These are phyloP conservation scores for Isaurus tuberculatus DNA, from an alignment of 92 coral and sea anemone species.

Conservation along the genomic window DNA sequence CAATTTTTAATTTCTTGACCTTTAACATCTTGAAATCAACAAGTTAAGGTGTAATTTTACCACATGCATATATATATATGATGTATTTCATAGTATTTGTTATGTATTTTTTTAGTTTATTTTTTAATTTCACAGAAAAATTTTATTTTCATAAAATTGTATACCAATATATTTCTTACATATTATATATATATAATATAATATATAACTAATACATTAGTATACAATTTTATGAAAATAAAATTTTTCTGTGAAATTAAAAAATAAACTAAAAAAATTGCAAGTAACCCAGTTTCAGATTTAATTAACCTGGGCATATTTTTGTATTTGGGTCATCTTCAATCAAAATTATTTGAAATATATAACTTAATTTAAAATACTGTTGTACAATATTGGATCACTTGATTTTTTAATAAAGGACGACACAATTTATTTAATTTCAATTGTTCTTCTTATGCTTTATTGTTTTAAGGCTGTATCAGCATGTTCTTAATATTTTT, in stretches of 20 bases:
- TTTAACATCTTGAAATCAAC: conserved; percentile 1
- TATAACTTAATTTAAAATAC: background rate
- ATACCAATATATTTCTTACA: no score
- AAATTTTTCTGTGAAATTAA: conserved; percentile 1
- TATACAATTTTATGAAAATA: background rate
- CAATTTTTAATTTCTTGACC: conserved; percentile 2
- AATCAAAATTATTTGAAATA: conserved; percentile 1
- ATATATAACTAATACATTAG: background rate
- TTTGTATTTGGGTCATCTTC: conserved; percentile 5
- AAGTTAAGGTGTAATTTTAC: background rate
- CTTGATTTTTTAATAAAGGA: background rate
- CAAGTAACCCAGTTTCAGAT: background rate
- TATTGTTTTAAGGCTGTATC: background rate
- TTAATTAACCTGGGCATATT: conserved; percentile 3
- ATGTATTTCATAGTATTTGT: background rate
- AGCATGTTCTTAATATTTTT: conserved; percentile 8
- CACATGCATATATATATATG: conserved; percentile 1
- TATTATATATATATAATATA: background rate
- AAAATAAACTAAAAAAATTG: background rate
- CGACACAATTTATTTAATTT: background rate
- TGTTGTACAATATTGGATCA: background rate
- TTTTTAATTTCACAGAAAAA: no score
- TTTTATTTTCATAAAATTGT: no score
- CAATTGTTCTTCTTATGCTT: background rate
- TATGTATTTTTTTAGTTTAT: background rate